Conservation (phyloP, 2,888 invertebrate species). For the Xylocampa areola region DNA sequence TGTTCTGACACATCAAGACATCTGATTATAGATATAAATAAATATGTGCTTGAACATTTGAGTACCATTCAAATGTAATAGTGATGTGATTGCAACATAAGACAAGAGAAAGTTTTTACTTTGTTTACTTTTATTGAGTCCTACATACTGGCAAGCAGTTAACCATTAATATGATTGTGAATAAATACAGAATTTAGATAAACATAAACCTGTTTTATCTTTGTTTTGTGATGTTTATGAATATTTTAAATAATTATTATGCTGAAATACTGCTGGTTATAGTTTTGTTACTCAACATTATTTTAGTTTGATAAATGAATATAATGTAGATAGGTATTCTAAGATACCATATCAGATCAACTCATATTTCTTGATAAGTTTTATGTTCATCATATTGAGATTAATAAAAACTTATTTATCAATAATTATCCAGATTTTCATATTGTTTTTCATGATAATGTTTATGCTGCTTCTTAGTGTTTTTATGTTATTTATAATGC, state of each 20-base stretch:
- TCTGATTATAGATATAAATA: constrained; percentile 19
- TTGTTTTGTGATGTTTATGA: not conserved
- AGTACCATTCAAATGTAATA: constrained; percentile 14
- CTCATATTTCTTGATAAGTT: constrained; percentile 19
- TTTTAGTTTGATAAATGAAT: not conserved
- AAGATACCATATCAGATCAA: constrained; percentile 1
- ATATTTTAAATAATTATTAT: too few relatives aligned
- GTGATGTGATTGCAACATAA: constrained; percentile 16
- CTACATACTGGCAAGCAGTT: constrained; percentile 5
- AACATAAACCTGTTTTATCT: not conserved
- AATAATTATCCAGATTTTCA: constrained; percentile 11
- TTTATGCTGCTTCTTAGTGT: not conserved
- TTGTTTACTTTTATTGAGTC: constrained; percentile 56
- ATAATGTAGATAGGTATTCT: not conserved
- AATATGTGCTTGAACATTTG: constrained; percentile 6
- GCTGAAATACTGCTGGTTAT: constrained; percentile 6
- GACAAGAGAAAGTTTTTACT: constrained; percentile 66
- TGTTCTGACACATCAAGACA: constrained; percentile 30
- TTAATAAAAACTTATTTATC: constrained; percentile 13
- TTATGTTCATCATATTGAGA: constrained; percentile 16
- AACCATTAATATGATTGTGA: not conserved
- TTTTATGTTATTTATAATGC: constrained; percentile 8
- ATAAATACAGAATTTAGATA: not conserved
- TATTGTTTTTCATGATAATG: constrained; percentile 10
- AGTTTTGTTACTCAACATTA: constrained; percentile 2